Evolutionary conservation across 2,888 invertebrate species (phyloP).

Genomic region (Belgica antarctica): DNA sequence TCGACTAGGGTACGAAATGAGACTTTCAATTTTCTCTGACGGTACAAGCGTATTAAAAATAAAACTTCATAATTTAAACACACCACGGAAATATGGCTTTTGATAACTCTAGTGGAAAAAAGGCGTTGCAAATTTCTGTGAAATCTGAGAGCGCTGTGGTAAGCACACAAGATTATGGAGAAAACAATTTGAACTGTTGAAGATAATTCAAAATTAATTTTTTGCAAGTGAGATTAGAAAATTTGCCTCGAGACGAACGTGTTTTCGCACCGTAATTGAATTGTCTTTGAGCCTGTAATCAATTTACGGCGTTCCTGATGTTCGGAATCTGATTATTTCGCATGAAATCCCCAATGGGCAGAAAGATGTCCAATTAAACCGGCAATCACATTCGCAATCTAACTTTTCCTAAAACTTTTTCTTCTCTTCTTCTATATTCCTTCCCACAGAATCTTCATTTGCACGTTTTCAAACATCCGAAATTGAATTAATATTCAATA

Average conservation of each 20-base stretch:
- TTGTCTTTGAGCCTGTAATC: neutral
- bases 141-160: no score
- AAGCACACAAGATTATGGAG: no score
- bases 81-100: constrained; percentile 12
- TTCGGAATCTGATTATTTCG: neutral
- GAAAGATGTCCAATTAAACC: neutral
- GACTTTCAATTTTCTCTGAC: neutral
- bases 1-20: neutral
- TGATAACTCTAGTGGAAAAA: neutral
- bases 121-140: neutral
- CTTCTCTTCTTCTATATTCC: no score
- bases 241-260: neutral
- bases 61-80: constrained; percentile 17
- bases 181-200: no score
- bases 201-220: no score
- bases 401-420: neutral
- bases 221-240: neutral
- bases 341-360: neutral
- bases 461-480: constrained; percentile 1
- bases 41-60: neutral
- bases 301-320: neutral
- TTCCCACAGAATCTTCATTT: no score
- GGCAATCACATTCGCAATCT: neutral
- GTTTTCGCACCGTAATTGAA: neutral
- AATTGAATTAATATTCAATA: constrained; percentile 26